Percentiles rank a stretch among this genome's conserved stretches.
Evolutionary conservation across 2,888 invertebrate species (phyloP).

Genomic region (Drosophila nr. perissopoda): DNA sequence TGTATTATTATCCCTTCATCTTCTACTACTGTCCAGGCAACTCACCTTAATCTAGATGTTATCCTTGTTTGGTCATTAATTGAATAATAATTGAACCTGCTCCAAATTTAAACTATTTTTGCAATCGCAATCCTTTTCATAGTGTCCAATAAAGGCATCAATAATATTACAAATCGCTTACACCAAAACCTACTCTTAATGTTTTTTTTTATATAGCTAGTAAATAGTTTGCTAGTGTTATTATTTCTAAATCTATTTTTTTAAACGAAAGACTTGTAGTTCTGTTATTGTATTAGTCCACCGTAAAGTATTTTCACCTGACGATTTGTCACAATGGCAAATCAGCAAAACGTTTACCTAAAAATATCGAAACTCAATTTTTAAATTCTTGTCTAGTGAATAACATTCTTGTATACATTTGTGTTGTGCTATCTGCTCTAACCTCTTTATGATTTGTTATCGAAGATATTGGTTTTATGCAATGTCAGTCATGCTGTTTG

Average conservation of each 20-base stretch:
- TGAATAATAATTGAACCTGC: not conserved
- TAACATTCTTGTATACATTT: not conserved
- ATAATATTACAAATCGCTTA: not conserved
- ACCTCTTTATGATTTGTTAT: not conserved
- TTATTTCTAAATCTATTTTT: not conserved
- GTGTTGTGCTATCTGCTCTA: not conserved
- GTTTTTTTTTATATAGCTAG: not conserved
- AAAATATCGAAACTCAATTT: too few species aligned
- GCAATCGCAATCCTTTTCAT: not conserved
- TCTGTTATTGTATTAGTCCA: not conserved
- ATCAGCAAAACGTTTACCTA: not conserved
- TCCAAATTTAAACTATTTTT: not conserved
- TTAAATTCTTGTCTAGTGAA: not conserved
- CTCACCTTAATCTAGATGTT: not conserved
- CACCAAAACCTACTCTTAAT: not conserved
- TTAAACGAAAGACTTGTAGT: not conserved
- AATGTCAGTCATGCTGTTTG: not conserved
- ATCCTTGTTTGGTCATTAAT: not conserved
- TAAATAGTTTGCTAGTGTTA: not conserved
- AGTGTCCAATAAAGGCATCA: not conserved
- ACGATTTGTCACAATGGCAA: not conserved
- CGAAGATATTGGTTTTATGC: not conserved
- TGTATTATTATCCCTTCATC: not conserved
- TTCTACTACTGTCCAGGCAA: not conserved
- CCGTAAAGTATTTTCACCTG: not conserved